These are phyloP conservation scores for Megathymus violae DNA, from an alignment of 1,140 invertebrate species.

Conservation along the genomic window DNA sequence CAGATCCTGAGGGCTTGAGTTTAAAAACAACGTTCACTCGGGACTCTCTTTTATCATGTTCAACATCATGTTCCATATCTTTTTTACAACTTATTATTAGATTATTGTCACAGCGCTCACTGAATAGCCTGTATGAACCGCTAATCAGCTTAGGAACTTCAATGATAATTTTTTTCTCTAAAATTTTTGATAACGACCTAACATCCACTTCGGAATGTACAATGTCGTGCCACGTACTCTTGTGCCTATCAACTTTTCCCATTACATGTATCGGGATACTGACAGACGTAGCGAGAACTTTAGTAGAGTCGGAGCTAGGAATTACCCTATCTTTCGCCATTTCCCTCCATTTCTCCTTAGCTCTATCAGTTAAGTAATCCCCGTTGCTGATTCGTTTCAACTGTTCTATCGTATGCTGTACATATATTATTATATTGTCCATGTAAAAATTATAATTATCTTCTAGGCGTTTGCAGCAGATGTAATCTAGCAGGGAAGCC, in stretches of 20 bases:
- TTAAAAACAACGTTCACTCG: slow-evolving; percentile 57
- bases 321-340: slow-evolving; percentile 33
- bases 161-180: slow-evolving; percentile 69
- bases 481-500: slow-evolving; percentile 63
- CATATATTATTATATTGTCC: slow-evolving; percentile 73
- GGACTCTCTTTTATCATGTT: slow-evolving; percentile 36
- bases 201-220: slow-evolving; percentile 71
- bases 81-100: slow-evolving; percentile 62
- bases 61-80: slow-evolving; percentile 26
- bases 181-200: slow-evolving; percentile 61
- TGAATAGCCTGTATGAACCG: slow-evolving; percentile 59
- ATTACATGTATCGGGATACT: slow-evolving; percentile 59
- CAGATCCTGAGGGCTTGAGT: slow-evolving; percentile 51
- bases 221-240: slow-evolving; percentile 60
- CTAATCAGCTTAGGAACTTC: slow-evolving; percentile 66
- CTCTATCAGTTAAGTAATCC: slow-evolving; percentile 74
- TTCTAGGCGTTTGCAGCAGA: slow-evolving; percentile 68
- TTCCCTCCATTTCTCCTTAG: slow-evolving; percentile 70
- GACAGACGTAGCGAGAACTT: slow-evolving; percentile 55
- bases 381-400: slow-evolving; percentile 76
- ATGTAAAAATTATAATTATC: slow-evolving; percentile 73
- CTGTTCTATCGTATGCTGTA: slow-evolving; percentile 72
- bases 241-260: slow-evolving; percentile 40
- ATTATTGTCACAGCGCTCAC: slow-evolving; percentile 53
- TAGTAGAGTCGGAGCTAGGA: slow-evolving; percentile 32